Base-by-base conservation (phyloP, 2,797 vertebrate genomes). In the Mionectes olivaceus region DNA sequence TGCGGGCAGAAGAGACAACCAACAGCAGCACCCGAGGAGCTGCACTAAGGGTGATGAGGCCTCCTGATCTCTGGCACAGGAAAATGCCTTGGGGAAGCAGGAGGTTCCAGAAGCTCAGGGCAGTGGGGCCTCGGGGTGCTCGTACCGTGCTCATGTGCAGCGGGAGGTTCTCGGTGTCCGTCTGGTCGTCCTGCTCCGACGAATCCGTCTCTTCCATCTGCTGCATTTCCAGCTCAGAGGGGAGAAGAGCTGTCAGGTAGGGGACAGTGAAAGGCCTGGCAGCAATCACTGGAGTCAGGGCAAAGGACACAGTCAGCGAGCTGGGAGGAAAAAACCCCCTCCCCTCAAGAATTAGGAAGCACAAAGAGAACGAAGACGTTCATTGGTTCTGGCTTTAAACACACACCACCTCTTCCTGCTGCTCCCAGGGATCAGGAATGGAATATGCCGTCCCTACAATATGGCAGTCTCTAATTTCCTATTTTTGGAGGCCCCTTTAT, bases 111-210 rank as follows among this genome's bases (percentile, higher is more conserved):
- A 37, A 11, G 65, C 22, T 9, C 43, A 46, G 75, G 65, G 44
- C 41, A 63, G 35, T 5, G 1, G 0, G 11, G 14, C 75, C 74
- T 21, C 47, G 5, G 24, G 61, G 57, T 55, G 70, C 13, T 6
- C 92, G 8, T 96, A 98, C 98, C 97, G 93, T 95, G 89, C 98
- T 97, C 89, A 98, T 97, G 75, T 99, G 98, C 80, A 99, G 98
- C 2, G 98, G 79, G 9, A 98, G 94, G 96, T 99, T 99, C 95
- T 99, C 99, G 0, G 98, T 98, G 98, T 99, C 99, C 0, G 99
- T 99, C 98, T 99, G 99, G 68, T 99, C 99, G 1, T 99, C 99
- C 97, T 99, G 99, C 95, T 99, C 99, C 0, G 99, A 99, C 3
- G 99, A 99, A 96, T 99, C 99, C 0, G 99, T 99, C 97, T 99